These are phyloP conservation scores for Rhynchophorus ferrugineus DNA, from an alignment of 1,140 invertebrate species.

Conservation along the genomic window DNA sequence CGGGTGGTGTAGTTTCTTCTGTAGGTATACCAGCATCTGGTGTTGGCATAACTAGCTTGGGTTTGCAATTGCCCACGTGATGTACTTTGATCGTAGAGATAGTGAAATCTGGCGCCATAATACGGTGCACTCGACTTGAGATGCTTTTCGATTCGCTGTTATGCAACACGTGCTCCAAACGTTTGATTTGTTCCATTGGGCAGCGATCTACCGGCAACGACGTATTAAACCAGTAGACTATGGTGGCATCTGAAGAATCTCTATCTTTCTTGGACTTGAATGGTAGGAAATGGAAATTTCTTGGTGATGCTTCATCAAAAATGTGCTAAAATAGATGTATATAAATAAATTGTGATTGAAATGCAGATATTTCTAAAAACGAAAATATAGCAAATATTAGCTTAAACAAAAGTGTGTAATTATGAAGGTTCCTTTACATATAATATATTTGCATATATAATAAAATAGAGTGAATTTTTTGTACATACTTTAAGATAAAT, in stretches of 20 bases:
- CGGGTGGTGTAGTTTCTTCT: slow-evolving; percentile 23
- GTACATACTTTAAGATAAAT: too few relatives aligned
- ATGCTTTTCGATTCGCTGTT: slow-evolving; percentile 38
- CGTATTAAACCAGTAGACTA: slow-evolving; percentile 75
- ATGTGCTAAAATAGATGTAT: slow-evolving; percentile 48
- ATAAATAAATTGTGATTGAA: too few relatives aligned
- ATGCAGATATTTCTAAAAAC: too few relatives aligned
- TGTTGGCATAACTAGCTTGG: slow-evolving; percentile 10
- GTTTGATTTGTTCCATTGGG: slow-evolving; percentile 65
- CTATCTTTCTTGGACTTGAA: slow-evolving; percentile 39
- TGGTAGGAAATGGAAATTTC: slow-evolving; percentile 60
- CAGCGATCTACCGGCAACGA: slow-evolving; percentile 61
- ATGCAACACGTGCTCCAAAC: slow-evolving; percentile 60
- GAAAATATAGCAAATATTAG: too few relatives aligned
- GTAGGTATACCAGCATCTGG: slow-evolving; percentile 24
- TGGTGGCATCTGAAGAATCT: slow-evolving; percentile 46
- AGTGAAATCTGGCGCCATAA: slow-evolving; percentile 71
- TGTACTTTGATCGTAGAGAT: slow-evolving; percentile 64
- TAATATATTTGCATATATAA: too few relatives aligned
- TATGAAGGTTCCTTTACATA: too few relatives aligned
- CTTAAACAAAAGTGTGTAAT: too few relatives aligned
- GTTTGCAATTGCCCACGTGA: slow-evolving; percentile 61
- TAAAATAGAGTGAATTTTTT: too few relatives aligned
- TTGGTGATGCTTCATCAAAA: slow-evolving; percentile 67
- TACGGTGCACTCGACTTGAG: slow-evolving; percentile 49